Conservation (phyloP, 2,797 vertebrate genomes). For the Lacerta bilineata region DNA sequence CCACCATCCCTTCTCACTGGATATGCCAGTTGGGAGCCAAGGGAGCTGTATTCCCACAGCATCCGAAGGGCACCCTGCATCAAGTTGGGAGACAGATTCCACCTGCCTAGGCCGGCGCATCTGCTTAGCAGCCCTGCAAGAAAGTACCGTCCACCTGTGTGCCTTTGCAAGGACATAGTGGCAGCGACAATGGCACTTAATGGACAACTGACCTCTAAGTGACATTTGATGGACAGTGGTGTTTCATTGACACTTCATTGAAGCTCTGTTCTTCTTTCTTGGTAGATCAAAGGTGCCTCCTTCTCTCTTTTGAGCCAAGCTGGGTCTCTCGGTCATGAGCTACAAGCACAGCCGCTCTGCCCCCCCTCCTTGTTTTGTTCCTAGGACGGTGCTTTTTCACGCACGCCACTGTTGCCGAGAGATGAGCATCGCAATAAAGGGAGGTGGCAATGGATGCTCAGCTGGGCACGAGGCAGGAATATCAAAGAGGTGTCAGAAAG, state of each 20-base stretch:
- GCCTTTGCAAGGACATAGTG: background rate
- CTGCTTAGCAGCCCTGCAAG: background rate
- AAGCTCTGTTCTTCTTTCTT: background rate
- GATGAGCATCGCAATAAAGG: background rate
- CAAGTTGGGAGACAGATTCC: background rate
- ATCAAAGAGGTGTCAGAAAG: conserved; percentile 19
- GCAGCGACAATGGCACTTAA: background rate
- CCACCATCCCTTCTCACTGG: too few species aligned
- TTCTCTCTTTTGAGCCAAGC: background rate
- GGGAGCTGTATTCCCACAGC: too few species aligned
- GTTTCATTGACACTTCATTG: background rate
- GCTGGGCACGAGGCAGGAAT: conserved; percentile 9
- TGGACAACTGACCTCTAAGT: background rate
- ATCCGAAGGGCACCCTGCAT: too few species aligned
- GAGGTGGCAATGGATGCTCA: conserved; percentile 6
- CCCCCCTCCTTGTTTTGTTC: background rate
- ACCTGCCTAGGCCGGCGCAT: background rate
- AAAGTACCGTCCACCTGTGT: background rate
- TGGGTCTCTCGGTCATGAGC: background rate
- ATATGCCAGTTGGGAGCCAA: too few species aligned
- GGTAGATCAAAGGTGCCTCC: too few species aligned
- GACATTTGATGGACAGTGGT: too few species aligned
- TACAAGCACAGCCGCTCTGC: too few species aligned
- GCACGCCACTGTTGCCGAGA: background rate
- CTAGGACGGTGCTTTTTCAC: background rate